These are phyloP conservation scores for Oryzias celebensis DNA, from an alignment of 2,113 vertebrate species.

Conservation along the genomic window DNA sequence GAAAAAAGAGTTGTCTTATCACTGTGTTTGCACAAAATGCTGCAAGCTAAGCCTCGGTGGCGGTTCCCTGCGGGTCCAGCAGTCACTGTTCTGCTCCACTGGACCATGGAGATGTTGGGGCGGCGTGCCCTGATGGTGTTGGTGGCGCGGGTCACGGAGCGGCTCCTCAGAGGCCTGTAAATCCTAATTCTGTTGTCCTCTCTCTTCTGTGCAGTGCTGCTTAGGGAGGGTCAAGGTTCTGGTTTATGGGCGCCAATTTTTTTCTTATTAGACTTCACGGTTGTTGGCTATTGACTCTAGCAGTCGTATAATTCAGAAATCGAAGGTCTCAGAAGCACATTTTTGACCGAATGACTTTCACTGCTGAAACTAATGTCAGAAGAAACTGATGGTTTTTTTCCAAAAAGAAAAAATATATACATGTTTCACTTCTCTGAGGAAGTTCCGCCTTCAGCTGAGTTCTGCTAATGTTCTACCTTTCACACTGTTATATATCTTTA, in stretches of 20 bases:
- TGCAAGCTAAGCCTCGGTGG: constrained; percentile 29
- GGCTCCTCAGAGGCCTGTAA: constrained; percentile 6
- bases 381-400: too few relatives aligned
- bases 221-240: constrained; percentile 49
- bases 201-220: constrained; percentile 7
- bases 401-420: too few relatives aligned
- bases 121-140: constrained; percentile 17
- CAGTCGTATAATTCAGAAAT: constrained; percentile 30
- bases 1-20: constrained; percentile 15
- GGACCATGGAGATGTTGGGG: constrained; percentile 35
- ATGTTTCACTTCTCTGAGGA: too few relatives aligned
- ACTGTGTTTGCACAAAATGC: constrained; percentile 38
- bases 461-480: neutral
- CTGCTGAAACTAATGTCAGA: constrained; percentile 19
- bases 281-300: constrained; percentile 32
- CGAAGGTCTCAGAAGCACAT: constrained; percentile 9
- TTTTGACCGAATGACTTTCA: constrained; percentile 37
- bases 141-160: constrained; percentile 16
- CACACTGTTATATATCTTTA: constrained; percentile 18
- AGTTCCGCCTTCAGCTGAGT: neutral
- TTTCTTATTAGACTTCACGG: constrained; percentile 33
- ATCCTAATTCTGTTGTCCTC: constrained; percentile 34
- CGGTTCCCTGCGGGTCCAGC: constrained; percentile 12
- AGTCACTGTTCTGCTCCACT: constrained; percentile 63
- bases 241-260: constrained; percentile 33